Evolutionary conservation across 2,888 invertebrate genomes (phyloP).

Genomic region (Agrotis puta): DNA sequence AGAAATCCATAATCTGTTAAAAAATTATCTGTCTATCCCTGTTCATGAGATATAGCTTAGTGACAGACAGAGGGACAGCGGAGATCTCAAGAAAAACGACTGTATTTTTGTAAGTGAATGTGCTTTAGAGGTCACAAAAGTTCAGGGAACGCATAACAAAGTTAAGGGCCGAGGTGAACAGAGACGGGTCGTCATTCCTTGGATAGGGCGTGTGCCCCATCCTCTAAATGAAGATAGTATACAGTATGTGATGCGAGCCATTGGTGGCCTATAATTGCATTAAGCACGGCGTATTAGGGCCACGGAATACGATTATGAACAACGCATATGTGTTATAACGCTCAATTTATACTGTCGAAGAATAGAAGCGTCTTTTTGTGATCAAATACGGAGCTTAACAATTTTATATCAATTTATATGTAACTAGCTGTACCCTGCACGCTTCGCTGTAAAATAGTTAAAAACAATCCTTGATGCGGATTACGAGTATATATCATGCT

Average conservation of each 20-base stretch:
- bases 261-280: conserved; percentile 57
- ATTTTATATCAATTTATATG: too few relatives aligned
- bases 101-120: background rate
- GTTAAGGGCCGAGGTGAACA: conserved; percentile 62
- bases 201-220: conserved; percentile 31
- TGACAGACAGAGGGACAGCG: too few relatives aligned
- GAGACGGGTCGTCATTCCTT: conserved; percentile 53
- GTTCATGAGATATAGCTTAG: too few relatives aligned
- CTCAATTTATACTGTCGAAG: too few relatives aligned
- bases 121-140: conserved; percentile 50
- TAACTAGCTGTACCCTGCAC: too few relatives aligned
- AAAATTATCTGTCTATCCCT: too few relatives aligned
- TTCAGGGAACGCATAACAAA: conserved; percentile 63
- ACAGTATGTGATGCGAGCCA: conserved; percentile 33
- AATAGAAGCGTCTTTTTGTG: too few relatives aligned
- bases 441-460: too few relatives aligned
- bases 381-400: too few relatives aligned
- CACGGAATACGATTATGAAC: conserved; percentile 46
- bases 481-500: too few relatives aligned
- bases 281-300: conserved; percentile 49
- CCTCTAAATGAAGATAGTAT: conserved; percentile 28
- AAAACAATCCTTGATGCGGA: too few relatives aligned
- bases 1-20: too few relatives aligned
- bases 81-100: background rate
- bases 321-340: background rate